Base-by-base conservation (phyloP, 1,140 invertebrate genomes). In the Drosophila trapezifrons region DNA sequence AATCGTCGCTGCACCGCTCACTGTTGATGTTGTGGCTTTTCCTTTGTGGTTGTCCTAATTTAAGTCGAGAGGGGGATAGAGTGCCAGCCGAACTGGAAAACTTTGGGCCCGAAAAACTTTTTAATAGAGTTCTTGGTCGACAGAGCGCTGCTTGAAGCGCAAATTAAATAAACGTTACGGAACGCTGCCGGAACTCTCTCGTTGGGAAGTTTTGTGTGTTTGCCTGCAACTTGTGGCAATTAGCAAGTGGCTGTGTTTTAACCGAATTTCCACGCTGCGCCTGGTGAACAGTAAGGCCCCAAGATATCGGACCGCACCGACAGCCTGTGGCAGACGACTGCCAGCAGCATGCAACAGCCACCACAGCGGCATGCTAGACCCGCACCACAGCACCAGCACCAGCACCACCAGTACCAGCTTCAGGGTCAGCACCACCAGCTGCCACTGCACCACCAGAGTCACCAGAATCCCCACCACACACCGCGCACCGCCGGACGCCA, bases 301-400 rank as follows among this genome's bases (percentile, higher is more conserved):
- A 89, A 70, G 27, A 89, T 89, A 85, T 91, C 90, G 67, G 90
- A 91, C 72, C 87, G 81, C 47, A 91, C 90, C 42, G 90, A 91
- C 47, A 91, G 90, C 58, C 59, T 91, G 57, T 91, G 90, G 90
- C 90, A 91, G 69, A 83, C 80, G 65, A 83, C 83, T 52, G 77
- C 81, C 54, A 69, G 73, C 78, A 90, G 90, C 73, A 90, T 91
- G 90, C 76, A 76, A 60, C 73, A 27, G 76, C 62, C 62, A 52
- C 76, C 59, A 15, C 73, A 71, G 56, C 70, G 74, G 45, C 74
- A 80, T 84, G 78, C 78, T 60, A 57, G 76, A 64, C 20, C 58
- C 51, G 54, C 83, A 89, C 37, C 73, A 76, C 69, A 71, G 15
- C 65, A 74, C n/a, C 73, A 75, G 32, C 66, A 63, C 17, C 69